These are phyloP conservation scores for Ptilonorhynchus violaceus DNA, from an alignment of 2,113 vertebrate species.

Conservation along the genomic window DNA sequence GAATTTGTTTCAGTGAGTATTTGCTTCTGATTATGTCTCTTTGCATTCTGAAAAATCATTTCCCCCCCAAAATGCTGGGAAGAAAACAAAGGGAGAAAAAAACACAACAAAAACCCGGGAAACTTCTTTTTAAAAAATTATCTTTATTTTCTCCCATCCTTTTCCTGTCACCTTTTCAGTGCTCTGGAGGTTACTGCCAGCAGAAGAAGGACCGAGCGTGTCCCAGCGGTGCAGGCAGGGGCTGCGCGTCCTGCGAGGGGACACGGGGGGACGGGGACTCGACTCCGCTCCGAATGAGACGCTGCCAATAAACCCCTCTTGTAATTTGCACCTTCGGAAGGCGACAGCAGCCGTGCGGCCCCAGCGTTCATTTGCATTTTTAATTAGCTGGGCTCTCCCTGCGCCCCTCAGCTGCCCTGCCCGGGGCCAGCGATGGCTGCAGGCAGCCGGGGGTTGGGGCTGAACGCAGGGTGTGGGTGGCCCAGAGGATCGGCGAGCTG, in stretches of 20 bases:
- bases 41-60: background rate
- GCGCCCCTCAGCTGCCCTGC: background rate
- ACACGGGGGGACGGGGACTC: background rate
- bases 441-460: background rate
- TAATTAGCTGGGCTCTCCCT: slow-evolving; percentile 61
- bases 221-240: background rate
- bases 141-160: background rate
- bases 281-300: background rate
- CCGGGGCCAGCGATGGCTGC: background rate
- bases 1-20: background rate
- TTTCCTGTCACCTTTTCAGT: background rate
- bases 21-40: background rate
- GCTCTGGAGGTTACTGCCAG: background rate
- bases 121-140: background rate
- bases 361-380: slow-evolving; percentile 65
- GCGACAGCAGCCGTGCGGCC: slow-evolving; percentile 6
- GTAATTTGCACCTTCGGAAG: slow-evolving; percentile 57
- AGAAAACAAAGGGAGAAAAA: background rate
- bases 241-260: background rate
- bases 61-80: background rate
- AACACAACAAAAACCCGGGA: background rate
- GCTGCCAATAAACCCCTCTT: background rate
- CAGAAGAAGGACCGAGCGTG: background rate
- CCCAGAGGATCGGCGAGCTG: background rate
- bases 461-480: background rate